Evolutionary conservation across 2,888 invertebrate species (phyloP).

Genomic region (Iselma pallidipennis): DNA sequence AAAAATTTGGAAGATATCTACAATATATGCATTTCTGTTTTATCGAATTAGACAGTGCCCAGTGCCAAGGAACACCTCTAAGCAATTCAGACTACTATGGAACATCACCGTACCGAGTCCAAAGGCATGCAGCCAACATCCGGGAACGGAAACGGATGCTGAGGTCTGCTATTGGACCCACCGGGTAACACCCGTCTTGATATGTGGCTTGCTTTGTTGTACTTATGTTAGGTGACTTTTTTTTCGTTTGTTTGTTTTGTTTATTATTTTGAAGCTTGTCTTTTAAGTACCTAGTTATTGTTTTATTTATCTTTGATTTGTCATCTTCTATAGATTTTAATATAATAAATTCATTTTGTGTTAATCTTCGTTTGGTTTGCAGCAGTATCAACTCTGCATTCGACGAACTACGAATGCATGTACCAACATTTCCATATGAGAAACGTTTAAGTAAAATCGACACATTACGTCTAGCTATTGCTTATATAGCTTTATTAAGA

Average conservation of each 20-base stretch:
- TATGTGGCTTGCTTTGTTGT: slow-evolving; percentile 42
- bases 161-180: slow-evolving; percentile 83
- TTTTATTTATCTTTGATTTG: slow-evolving; percentile 4
- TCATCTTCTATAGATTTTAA: slow-evolving; percentile 12
- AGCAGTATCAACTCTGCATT: slow-evolving; percentile 99
- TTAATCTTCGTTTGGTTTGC: slow-evolving; percentile 43
- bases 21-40: no score
- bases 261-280: no score
- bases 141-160: slow-evolving; percentile 98
- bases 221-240: slow-evolving; percentile 31
- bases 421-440: slow-evolving; percentile 99
- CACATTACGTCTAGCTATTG: slow-evolving; percentile 94
- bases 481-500: slow-evolving; percentile 92
- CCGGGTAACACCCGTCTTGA: slow-evolving; percentile 66
- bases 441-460: slow-evolving; percentile 98
- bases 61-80: slow-evolving; percentile 42
- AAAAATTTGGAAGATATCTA: no score
- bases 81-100: slow-evolving; percentile 65
- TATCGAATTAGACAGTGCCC: slow-evolving; percentile 45
- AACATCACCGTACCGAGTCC: slow-evolving; percentile 83
- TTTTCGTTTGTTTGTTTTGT: slow-evolving; percentile 18
- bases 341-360: neutral
- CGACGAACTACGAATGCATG: slow-evolving; percentile 96
- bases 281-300: no score
- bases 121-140: slow-evolving; percentile 92